phyloP scores from a whole-genome alignment of 2,888 invertebrate species.

The Cartodere bifasciata region DNA sequence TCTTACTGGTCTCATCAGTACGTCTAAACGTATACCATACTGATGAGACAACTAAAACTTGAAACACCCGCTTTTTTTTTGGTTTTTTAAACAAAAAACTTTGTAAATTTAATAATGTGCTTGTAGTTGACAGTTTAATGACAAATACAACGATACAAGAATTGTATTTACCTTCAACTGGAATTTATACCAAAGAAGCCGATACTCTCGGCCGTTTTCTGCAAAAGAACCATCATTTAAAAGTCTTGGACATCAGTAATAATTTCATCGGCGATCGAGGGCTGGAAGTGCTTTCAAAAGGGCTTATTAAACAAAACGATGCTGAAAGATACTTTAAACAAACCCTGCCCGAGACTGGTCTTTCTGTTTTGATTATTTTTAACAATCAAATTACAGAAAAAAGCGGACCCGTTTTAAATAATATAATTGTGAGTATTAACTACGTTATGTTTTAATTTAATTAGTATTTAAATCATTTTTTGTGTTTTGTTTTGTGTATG shows the following conservation, averaged over 20 bases:
- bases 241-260: constrained; percentile 30
- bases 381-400: constrained; percentile 31
- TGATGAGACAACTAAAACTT: too few relatives aligned
- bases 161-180: constrained; percentile 28
- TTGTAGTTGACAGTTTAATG: constrained; percentile 27
- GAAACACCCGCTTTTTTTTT: too few relatives aligned
- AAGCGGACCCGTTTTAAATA: constrained; percentile 26
- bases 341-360: constrained; percentile 19
- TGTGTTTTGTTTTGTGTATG: too few relatives aligned
- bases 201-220: constrained; percentile 27
- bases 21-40: too few relatives aligned
- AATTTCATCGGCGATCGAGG: constrained; percentile 32
- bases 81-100: too few relatives aligned
- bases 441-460: too few relatives aligned
- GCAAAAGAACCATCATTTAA: constrained; percentile 24
- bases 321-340: too few relatives aligned
- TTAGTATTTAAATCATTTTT: too few relatives aligned
- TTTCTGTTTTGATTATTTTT: constrained; percentile 28
- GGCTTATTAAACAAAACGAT: constrained; percentile 24
- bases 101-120: too few relatives aligned
- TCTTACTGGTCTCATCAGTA: too few relatives aligned
- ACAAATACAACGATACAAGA: constrained; percentile 25
- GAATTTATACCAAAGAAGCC: constrained; percentile 30
- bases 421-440: constrained; percentile 30
- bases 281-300: constrained; percentile 27